These are phyloP conservation scores for Colletes collaris DNA, from an alignment of 2,888 invertebrate species.

Conservation along the genomic window DNA sequence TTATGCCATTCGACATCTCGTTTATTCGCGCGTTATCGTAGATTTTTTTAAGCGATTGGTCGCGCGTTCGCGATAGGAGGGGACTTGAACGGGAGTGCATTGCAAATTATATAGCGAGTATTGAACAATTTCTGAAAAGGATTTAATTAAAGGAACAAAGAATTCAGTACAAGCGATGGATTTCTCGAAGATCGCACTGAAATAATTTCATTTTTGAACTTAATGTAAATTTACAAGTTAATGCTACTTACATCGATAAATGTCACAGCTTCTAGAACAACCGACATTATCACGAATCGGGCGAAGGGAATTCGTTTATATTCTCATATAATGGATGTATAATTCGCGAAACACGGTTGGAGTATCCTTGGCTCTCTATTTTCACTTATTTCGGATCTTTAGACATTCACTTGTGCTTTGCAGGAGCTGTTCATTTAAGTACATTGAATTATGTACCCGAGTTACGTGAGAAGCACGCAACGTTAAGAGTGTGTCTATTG, in stretches of 20 bases:
- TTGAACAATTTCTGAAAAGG: conserved; percentile 7
- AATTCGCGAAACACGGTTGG: not conserved
- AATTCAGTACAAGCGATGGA: no score
- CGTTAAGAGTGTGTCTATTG: not conserved
- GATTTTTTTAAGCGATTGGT: not conserved
- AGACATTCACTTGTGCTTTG: not conserved
- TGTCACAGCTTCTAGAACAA: conserved; percentile 1
- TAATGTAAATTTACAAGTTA: not conserved
- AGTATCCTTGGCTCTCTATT: not conserved
- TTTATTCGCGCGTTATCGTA: not conserved
- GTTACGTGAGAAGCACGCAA: not conserved
- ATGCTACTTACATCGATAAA: not conserved
- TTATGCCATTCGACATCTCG: not conserved
- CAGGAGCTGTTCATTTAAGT: not conserved
- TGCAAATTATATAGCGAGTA: not conserved
- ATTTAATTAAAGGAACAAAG: conserved; percentile 20
- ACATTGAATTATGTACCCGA: not conserved
- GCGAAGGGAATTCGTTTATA: not conserved
- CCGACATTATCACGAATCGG: not conserved
- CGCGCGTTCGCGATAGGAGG: no score
- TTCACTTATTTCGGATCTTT: not conserved
- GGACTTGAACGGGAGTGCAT: not conserved
- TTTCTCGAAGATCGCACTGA: not conserved
- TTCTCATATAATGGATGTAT: not conserved
- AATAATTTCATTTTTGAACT: not conserved